Evolutionary conservation across 1,140 invertebrate genomes (phyloP), one percentile per base, ranked within the genome.

Genomic region (Aphaenogaster rudis): DNA sequence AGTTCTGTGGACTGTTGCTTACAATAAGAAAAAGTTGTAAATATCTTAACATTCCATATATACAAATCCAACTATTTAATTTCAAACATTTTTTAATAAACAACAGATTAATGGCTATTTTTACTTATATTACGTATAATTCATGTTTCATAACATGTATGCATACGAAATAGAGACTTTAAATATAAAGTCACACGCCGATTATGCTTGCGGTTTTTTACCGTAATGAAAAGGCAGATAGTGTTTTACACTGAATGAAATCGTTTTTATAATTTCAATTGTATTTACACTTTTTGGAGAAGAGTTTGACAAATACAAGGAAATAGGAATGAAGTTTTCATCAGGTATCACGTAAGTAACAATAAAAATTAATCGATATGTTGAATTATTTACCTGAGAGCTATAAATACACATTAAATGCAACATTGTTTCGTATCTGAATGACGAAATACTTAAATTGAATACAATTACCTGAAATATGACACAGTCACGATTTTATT

Each of bases 211-310:
- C 15, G 33, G 67, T 82, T 61, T 54, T 64, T 64, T 28, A 61
- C n/a, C 52, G 42, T 63, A 72, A 77, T 45, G 50, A 61, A 88
- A 64, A 69, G 48, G 28, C 45, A 66, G 28, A 79, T 77, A 63
- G n/a, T 28, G 66, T 76, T 72, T 66, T 57, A 78, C 50, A 84
- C 9, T 50, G 71, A 79, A 71, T 13, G 21, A 48, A 63, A 86
- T 59, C 6, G 28, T 86, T 80, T 54, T 63, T 81, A 63, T 67
- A 42, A 45, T 64, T 74, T 81, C 45, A 45, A 61, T 63, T 64
- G 54, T 89, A 89, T 89, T 86, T 90, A 90, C 77, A 90, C 39
- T 86, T 74, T 79, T 42, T 45, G 59, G 11, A 50, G 5, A 57
- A 72, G 5, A 82, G 39, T 72, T 74, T 17, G 17, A 74, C 21